A percentile compares a stretch with the other conserved stretches of the same genome.
These are phyloP conservation scores for Argopecten irradians DNA, from an alignment of 1,140 invertebrate species.

Conservation along the genomic window DNA sequence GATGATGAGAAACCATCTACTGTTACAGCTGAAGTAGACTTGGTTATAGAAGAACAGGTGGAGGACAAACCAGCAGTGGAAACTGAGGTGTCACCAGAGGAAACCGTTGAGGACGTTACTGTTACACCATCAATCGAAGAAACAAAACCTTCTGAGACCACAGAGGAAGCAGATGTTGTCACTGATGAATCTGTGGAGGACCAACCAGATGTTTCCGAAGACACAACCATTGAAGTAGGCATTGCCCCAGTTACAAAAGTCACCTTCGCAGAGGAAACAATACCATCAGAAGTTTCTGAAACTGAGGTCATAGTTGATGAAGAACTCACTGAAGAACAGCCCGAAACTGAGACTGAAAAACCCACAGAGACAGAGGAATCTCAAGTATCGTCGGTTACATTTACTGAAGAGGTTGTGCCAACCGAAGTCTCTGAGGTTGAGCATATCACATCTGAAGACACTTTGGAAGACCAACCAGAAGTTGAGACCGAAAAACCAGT, in stretches of 20 bases:
- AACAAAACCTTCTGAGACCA: slow-evolving; percentile 38
- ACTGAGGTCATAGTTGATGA: slow-evolving; percentile 32
- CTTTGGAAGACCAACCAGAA: background rate
- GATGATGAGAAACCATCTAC: background rate
- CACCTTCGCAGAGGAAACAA: background rate
- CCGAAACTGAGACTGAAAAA: slow-evolving; percentile 21
- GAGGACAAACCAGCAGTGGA: slow-evolving; percentile 31
- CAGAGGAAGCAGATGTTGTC: slow-evolving; percentile 2
- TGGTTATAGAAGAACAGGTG: background rate
- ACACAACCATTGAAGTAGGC: slow-evolving; percentile 33
- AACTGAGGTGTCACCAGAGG: slow-evolving; percentile 11
- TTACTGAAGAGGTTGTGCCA: background rate
- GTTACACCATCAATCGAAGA: background rate
- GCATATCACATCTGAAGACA: background rate
- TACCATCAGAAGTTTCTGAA: background rate
- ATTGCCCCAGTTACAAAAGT: background rate
- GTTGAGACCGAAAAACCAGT: background rate
- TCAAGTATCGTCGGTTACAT: background rate
- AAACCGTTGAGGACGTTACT: background rate
- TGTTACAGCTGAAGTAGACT: background rate
- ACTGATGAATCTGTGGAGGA: background rate
- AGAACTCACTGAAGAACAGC: slow-evolving; percentile 39
- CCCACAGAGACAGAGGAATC: background rate
- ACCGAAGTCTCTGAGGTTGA: background rate
- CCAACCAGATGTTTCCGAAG: slow-evolving; percentile 24